Conservation (phyloP, 2,797 vertebrate species). For the Danio aesculapii region DNA sequence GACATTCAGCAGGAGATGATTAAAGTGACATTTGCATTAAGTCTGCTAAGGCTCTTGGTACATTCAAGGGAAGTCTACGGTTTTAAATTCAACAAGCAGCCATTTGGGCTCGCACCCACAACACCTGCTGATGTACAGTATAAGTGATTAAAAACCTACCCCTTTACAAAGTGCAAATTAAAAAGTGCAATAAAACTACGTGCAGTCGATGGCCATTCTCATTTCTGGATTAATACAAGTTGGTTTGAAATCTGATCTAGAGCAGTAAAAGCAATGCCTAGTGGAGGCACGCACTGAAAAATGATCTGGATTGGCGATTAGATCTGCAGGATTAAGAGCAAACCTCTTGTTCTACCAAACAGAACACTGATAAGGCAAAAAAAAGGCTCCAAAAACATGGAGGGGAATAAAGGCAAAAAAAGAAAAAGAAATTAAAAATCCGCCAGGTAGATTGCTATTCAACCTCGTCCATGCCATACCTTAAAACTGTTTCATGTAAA, state of each 20-base stretch:
- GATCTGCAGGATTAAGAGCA: slow-evolving; percentile 67
- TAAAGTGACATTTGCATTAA: slow-evolving; percentile 72
- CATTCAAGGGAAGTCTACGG: slow-evolving; percentile 83
- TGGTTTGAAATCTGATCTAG: slow-evolving; percentile 71
- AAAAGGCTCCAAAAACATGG: slow-evolving; percentile 59
- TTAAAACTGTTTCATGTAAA: slow-evolving; percentile 99
- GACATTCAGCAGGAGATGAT: slow-evolving; percentile 68
- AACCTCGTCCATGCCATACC: slow-evolving; percentile 91
- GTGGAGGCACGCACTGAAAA: slow-evolving; percentile 71
- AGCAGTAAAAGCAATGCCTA: slow-evolving; percentile 73
- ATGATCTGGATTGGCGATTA: slow-evolving; percentile 71
- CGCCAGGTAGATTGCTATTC: slow-evolving; percentile 90
- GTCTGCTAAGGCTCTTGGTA: slow-evolving; percentile 89
- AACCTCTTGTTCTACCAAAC: slow-evolving; percentile 74
- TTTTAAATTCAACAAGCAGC: slow-evolving; percentile 86
- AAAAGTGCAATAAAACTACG: slow-evolving; percentile 98
- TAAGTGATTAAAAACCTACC: slow-evolving; percentile 98
- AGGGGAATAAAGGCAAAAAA: slow-evolving; percentile 71
- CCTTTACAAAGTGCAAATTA: slow-evolving; percentile 96
- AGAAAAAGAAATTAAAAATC: slow-evolving; percentile 89
- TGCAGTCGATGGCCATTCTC: slow-evolving; percentile 85
- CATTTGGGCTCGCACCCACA: slow-evolving; percentile 77
- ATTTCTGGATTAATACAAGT: slow-evolving; percentile 83
- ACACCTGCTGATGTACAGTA: slow-evolving; percentile 88
- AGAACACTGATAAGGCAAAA: slow-evolving; percentile 73